phyloP scores from a whole-genome alignment of 2,888 invertebrate genomes.

The Nasonia oneida region DNA sequence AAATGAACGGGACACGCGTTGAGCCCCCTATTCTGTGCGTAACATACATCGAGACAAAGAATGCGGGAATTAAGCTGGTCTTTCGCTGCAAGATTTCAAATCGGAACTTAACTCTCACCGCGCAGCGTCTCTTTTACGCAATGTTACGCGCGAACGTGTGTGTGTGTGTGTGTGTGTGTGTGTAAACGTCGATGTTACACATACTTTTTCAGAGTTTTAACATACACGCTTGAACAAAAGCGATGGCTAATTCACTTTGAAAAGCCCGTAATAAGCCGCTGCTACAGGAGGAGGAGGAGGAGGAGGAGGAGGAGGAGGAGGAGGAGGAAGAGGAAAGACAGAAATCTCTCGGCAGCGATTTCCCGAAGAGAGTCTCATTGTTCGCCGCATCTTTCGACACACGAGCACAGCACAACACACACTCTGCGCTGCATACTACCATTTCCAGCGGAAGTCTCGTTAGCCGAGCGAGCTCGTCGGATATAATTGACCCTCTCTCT shows the following conservation, averaged over 20 bases:
- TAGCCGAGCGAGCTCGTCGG: slow-evolving; percentile 27
- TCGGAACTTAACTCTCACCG: too few relatives aligned
- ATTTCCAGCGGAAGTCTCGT: slow-evolving; percentile 56
- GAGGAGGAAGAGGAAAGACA: slow-evolving; percentile 19
- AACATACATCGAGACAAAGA: not conserved
- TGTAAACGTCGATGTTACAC: too few relatives aligned
- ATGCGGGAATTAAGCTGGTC: not conserved
- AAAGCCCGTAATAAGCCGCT: not conserved
- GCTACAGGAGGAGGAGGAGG: slow-evolving; percentile 4
- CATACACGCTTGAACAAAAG: too few relatives aligned
- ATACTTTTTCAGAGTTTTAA: too few relatives aligned
- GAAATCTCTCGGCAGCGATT: slow-evolving; percentile 27
- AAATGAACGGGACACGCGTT: slow-evolving; percentile 1
- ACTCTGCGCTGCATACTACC: not conserved
- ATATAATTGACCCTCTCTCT: slow-evolving; percentile 51
- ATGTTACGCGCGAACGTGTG: too few relatives aligned
- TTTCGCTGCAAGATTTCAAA: too few relatives aligned
- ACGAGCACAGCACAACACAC: not conserved
- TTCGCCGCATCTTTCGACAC: slow-evolving; percentile 49
- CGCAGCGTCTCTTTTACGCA: too few relatives aligned
- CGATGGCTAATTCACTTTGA: not conserved
- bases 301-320: slow-evolving; percentile 29
- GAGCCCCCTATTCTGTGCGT: not conserved
- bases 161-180: too few relatives aligned
- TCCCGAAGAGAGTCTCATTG: slow-evolving; percentile 47